Base-by-base conservation (phyloP, 1,140 invertebrate species). In the Euwallacea fornicatus region DNA sequence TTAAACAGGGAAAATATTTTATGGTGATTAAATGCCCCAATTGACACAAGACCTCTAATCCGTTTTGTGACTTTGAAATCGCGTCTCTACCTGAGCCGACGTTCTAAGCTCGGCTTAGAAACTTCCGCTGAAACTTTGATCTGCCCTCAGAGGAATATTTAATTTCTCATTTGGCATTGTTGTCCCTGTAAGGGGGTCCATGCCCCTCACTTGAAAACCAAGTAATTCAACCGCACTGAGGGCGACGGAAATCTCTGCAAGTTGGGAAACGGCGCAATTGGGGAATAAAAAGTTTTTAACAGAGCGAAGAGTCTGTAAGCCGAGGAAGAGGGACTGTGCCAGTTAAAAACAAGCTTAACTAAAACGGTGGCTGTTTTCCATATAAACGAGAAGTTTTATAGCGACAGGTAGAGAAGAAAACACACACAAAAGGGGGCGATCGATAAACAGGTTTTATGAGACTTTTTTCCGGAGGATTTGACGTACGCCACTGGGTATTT, bases 331-430 rank as follows among this genome's bases (percentile, higher is more conserved):
- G 15, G 46, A 50, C 46, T 13, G 9, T 13, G 46, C 21, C 46
- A 50, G 58, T 60, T 41, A 50, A 63, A 63, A 63, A 50, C 42
- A 63, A 63, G 43, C 42, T 46, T 63, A 63, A 21, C 42, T 42
- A 44, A 63, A 63, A 63, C 15, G 61, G 50, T 54, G 50, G 42
- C 63, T 65, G 63, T 54, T 65, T 65, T 65, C 63, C 63, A 65
- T 65, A 53, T 65, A 65, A 65, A 65, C 50, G 63, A 65, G 46
- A 65, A 53, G 46, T 50, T 33, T 16, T 7, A 33, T 33, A 33
- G 21, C 21, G 21, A 33, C 21, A 33, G 21, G 21, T 33, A 33
- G 21, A 33, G 21, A 33, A 33, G 21, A 33, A 33, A 33, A 33
- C 21, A 33, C 21, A 33, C 21, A 33, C 21, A 33, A 33, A 33